phyloP scores from a whole-genome alignment of 2,113 vertebrate genomes.

The Carassius carassius region DNA sequence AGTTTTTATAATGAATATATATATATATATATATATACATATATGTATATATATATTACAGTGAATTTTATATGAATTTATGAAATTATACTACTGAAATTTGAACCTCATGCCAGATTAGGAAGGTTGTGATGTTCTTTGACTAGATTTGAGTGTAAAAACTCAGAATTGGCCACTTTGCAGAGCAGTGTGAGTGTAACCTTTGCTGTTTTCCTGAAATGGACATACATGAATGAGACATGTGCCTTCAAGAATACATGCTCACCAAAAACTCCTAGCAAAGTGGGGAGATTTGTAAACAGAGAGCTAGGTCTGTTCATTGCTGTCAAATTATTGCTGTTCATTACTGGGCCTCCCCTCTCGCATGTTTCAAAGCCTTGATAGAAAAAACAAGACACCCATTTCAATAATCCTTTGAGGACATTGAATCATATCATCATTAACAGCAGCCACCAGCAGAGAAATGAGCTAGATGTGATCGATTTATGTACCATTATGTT shows the following conservation, averaged over 20 bases:
- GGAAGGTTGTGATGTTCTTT: background rate
- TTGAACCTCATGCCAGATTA: background rate
- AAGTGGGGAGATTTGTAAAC: background rate
- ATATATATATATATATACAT: no score
- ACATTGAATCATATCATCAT: background rate
- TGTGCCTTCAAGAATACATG: background rate
- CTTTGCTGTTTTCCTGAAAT: background rate
- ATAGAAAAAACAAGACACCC: background rate
- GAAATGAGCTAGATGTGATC: background rate
- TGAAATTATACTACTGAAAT: background rate
- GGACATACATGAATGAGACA: background rate
- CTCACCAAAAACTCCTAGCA: background rate
- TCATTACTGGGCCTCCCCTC: conserved; percentile 18
- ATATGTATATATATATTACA: no score
- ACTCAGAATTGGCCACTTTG: background rate
- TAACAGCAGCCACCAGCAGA: background rate
- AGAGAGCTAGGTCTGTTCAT: background rate
- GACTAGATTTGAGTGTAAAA: background rate
- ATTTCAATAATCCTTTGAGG: background rate
- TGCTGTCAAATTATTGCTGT: no score
- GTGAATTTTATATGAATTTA: no score
- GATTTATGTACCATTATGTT: background rate
- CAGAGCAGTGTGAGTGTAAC: background rate
- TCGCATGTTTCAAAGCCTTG: background rate
- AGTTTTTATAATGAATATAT: background rate